These are phyloP conservation scores for Brachyopa scutellaris DNA, from an alignment of 2,888 invertebrate species.

Conservation along the genomic window DNA sequence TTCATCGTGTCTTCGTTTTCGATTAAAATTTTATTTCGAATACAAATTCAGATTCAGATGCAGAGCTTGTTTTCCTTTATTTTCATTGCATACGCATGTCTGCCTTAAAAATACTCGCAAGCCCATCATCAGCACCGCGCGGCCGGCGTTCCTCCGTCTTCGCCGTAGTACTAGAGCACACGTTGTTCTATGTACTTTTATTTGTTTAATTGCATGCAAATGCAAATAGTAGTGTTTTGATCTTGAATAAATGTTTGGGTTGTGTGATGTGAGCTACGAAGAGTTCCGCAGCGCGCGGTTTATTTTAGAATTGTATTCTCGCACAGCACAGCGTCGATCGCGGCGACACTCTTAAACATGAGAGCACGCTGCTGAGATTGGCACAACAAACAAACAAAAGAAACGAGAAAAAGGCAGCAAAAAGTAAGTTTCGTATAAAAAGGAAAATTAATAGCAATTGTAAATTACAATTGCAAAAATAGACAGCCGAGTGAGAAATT, in stretches of 20 bases:
- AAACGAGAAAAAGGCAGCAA: background rate
- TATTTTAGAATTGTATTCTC: constrained; percentile 31
- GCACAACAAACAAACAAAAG: constrained; percentile 12
- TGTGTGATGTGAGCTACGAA: constrained; percentile 10
- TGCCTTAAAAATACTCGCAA: constrained; percentile 66
- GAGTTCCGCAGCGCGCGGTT: constrained; percentile 8
- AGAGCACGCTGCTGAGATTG: constrained; percentile 22
- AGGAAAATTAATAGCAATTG: constrained; percentile 68
- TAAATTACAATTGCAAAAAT: constrained; percentile 72
- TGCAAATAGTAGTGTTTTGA: constrained; percentile 70
- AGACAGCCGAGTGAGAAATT: constrained; percentile 60
- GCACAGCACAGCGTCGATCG: background rate
- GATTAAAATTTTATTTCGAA: constrained; percentile 36
- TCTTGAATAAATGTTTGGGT: constrained; percentile 69
- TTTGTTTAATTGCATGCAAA: constrained; percentile 67
- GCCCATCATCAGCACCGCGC: constrained; percentile 25
- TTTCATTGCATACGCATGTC: constrained; percentile 57
- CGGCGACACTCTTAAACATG: constrained; percentile 35
- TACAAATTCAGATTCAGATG: too few relatives aligned
- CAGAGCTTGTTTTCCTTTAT: constrained; percentile 9
- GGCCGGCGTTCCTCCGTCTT: background rate
- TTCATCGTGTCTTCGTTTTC: constrained; percentile 31
- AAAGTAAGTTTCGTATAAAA: constrained; percentile 11
- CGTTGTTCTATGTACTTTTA: constrained; percentile 5
- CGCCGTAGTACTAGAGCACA: constrained; percentile 2